phyloP scores from a whole-genome alignment of 1,140 invertebrate species.

The Coboldia fuscipes region DNA sequence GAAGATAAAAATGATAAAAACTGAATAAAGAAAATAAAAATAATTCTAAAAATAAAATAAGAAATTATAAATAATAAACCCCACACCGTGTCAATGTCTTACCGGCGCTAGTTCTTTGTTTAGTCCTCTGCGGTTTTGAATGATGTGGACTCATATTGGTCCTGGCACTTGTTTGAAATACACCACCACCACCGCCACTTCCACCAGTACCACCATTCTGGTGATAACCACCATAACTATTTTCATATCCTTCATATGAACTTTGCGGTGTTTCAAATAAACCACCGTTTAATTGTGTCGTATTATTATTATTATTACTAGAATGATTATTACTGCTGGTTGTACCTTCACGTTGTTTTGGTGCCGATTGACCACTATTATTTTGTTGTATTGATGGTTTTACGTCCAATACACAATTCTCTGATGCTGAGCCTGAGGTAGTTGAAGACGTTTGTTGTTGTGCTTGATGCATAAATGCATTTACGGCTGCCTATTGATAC shows the following conservation, averaged over 20 bases:
- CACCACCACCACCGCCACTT: constrained; percentile 1
- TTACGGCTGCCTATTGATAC: constrained; percentile 16
- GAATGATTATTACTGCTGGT: constrained; percentile 12
- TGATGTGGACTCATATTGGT: constrained; percentile 8
- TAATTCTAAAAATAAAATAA: constrained; percentile 4
- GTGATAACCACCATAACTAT: constrained; percentile 4
- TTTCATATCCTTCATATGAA: constrained; percentile 4
- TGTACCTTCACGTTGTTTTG: constrained; percentile 62
- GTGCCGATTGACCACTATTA: constrained; percentile 20
- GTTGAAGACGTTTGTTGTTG: constrained; percentile 20
- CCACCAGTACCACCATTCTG: background rate
- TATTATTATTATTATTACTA: constrained; percentile 13
- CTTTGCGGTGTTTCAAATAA: constrained; percentile 3
- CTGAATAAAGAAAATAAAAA: no score
- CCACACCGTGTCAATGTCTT: constrained; percentile 21
- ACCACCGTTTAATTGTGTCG: constrained; percentile 1
- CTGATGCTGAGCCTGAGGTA: constrained; percentile 22
- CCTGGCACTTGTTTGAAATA: constrained; percentile 2
- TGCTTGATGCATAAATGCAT: constrained; percentile 23
- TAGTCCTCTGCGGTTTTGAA: constrained; percentile 18
- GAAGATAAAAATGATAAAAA: no score
- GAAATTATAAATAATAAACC: constrained; percentile 8
- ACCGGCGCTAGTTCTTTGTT: constrained; percentile 21
- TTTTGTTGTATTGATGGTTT: constrained; percentile 40
- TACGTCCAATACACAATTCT: constrained; percentile 37